Conservation (phyloP, 2,797 vertebrate species). For the Sebastes hubbsi region DNA sequence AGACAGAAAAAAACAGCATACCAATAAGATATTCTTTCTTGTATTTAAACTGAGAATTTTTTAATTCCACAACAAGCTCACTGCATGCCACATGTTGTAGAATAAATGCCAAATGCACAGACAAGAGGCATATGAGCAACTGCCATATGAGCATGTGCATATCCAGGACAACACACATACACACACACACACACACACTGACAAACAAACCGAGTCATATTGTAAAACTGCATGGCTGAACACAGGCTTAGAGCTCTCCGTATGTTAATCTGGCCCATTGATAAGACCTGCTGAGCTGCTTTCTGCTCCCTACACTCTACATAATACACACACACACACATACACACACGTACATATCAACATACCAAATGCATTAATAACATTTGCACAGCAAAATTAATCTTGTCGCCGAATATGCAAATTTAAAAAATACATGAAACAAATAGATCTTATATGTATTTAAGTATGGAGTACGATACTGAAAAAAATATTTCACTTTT, state of each 20-base stretch:
- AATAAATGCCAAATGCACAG: conserved; percentile 11
- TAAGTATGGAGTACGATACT: background rate
- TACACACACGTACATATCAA: background rate
- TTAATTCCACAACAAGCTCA: background rate
- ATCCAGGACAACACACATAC: conserved; percentile 12
- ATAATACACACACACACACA: conserved; percentile 27
- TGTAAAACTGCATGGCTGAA: conserved; percentile 64
- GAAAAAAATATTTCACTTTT: background rate
- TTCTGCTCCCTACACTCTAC: conserved; percentile 47
- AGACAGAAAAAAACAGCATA: background rate
- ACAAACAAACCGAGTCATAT: conserved; percentile 18
- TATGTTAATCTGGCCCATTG: conserved; percentile 75
- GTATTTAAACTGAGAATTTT: background rate
- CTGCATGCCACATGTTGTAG: background rate
- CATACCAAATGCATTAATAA: background rate
- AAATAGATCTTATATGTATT: background rate
- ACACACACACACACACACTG: background rate
- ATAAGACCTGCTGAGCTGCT: conserved; percentile 77
- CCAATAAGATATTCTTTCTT: background rate
- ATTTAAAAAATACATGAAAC: background rate
- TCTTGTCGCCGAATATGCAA: background rate
- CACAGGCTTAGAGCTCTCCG: conserved; percentile 62
- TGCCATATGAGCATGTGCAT: conserved; percentile 25
- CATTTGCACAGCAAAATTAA: background rate
- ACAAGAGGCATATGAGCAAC: conserved; percentile 6